Conservation (phyloP, 92 coral and sea anemone species). For the Epizoanthus rinbou region DNA sequence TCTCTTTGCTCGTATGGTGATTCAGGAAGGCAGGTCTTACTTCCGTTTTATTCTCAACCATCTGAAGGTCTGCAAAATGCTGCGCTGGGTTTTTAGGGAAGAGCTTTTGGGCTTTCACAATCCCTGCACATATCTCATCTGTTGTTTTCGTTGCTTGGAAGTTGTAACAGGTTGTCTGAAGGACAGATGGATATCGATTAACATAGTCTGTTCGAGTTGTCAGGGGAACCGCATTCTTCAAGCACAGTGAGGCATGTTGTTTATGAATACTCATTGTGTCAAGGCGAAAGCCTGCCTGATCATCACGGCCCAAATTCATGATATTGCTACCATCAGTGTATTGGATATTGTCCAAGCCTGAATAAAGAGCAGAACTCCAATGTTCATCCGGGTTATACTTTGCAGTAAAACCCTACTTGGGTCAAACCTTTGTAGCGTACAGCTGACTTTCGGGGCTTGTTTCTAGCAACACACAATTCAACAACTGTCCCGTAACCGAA, state of each 20-base stretch:
- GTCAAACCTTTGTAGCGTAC: too few species aligned
- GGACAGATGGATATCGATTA: conserved; percentile 37
- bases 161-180: conserved; percentile 46
- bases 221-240: conserved; percentile 6
- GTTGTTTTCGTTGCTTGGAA: conserved; percentile 44
- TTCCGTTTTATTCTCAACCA: conserved; percentile 3
- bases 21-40: too few species aligned
- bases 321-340: too few species aligned
- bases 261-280: conserved; percentile 40
- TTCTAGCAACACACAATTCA: too few species aligned
- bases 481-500: too few species aligned
- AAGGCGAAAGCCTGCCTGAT: conserved; percentile 42
- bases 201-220: conserved; percentile 51
- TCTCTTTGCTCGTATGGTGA: too few species aligned
- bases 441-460: too few species aligned
- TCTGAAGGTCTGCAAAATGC: conserved; percentile 46
- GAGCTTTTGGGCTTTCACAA: conserved; percentile 22
- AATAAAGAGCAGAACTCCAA: too few species aligned
- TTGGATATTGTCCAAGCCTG: too few species aligned
- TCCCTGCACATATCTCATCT: conserved; percentile 42
- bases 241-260: conserved; percentile 32
- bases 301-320: background rate
- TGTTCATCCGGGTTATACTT: too few species aligned
- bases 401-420: too few species aligned
- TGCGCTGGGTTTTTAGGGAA: conserved; percentile 41